Percentiles rank a stretch among this genome's conserved stretches.
Evolutionary conservation across 2,113 vertebrate species (phyloP).

Genomic region (Percina caprodes): DNA sequence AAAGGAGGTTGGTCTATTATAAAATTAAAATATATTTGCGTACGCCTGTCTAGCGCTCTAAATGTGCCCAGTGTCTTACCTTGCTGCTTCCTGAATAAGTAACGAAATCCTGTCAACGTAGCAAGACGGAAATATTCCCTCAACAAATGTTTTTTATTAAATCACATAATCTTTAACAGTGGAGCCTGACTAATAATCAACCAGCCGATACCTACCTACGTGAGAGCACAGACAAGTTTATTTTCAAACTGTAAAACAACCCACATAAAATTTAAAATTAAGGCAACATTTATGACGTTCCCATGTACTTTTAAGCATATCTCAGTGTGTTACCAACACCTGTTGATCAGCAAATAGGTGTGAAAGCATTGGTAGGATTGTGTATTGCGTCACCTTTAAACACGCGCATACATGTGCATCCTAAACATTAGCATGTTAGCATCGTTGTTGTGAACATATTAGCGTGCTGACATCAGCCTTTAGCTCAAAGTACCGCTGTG

Average conservation of each 20-base stretch:
- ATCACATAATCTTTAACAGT: background rate
- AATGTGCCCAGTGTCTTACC: conserved; percentile 38
- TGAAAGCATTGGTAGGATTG: background rate
- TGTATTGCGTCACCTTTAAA: background rate
- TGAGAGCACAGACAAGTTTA: background rate
- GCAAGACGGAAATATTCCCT: conserved; percentile 14
- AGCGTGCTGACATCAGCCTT: background rate
- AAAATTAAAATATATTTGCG: background rate
- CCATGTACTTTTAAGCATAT: background rate
- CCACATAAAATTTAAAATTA: background rate
- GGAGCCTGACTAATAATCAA: background rate
- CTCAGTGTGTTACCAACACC: background rate
- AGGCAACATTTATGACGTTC: background rate
- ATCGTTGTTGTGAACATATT: background rate
- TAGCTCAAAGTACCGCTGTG: too few relatives aligned
- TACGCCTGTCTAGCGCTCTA: background rate
- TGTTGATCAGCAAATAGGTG: background rate
- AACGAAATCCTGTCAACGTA: conserved; percentile 8
- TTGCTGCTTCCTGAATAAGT: conserved; percentile 19
- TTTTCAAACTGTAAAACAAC: background rate
- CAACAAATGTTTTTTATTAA: background rate
- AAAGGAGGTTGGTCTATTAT: conserved; percentile 1
- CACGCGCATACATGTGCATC: background rate
- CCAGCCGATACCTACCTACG: background rate
- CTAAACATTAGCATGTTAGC: background rate